Conservation (phyloP, 2,797 vertebrate genomes). For the Acomys russatus region DNA sequence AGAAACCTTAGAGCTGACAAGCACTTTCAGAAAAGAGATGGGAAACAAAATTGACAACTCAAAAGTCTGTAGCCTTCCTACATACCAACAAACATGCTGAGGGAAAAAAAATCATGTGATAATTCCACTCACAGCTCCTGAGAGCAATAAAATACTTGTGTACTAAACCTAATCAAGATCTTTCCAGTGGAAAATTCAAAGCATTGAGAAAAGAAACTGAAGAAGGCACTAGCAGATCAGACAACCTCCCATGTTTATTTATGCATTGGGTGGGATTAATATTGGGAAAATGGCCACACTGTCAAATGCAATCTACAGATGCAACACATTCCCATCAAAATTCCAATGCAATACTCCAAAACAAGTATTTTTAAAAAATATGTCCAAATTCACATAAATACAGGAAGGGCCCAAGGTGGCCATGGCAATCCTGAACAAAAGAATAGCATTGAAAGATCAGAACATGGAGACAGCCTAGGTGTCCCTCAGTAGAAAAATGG, state of each 20-base stretch:
- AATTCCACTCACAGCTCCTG: background rate
- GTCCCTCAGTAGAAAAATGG: too few relatives aligned
- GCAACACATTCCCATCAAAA: background rate
- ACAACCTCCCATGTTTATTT: background rate
- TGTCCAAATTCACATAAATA: background rate
- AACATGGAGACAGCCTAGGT: too few relatives aligned
- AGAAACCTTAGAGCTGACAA: background rate
- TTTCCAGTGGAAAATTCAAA: background rate
- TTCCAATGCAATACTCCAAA: background rate
- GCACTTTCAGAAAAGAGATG: background rate
- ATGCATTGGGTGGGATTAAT: background rate
- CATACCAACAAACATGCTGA: background rate
- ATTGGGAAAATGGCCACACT: background rate
- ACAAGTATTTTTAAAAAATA: background rate
- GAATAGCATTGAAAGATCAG: too few relatives aligned
- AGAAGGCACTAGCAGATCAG: background rate
- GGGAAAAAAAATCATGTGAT: background rate
- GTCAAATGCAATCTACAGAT: background rate
- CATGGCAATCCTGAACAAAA: background rate
- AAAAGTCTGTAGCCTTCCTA: background rate
- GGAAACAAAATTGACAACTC: background rate
- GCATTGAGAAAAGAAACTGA: background rate
- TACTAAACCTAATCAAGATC: background rate
- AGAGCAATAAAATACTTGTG: background rate
- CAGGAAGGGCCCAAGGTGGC: background rate